Evolutionary conservation across 2,113 vertebrate species (phyloP).

Genomic region (Trogon melanurus): DNA sequence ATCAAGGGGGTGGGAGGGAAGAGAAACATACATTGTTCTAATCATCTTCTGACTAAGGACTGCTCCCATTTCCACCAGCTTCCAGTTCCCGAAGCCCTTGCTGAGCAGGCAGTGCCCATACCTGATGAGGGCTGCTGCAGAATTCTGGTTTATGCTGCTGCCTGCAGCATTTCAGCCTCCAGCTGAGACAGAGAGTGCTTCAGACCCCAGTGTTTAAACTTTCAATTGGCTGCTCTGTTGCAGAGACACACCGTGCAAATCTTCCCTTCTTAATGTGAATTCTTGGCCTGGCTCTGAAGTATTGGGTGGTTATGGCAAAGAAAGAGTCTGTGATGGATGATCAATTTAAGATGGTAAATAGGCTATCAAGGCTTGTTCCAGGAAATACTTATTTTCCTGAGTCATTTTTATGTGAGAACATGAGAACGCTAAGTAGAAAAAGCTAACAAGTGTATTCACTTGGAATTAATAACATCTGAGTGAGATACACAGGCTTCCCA

Average conservation of each 20-base stretch:
- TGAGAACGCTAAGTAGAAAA: slow-evolving; percentile 11
- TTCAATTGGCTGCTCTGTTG: background rate
- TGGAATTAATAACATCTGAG: slow-evolving; percentile 37
- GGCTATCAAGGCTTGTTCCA: slow-evolving; percentile 48
- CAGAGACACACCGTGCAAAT: background rate
- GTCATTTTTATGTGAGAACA: slow-evolving; percentile 49
- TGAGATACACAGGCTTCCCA: slow-evolving; percentile 3
- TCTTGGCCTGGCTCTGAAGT: slow-evolving; percentile 1
- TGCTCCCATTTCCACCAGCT: background rate
- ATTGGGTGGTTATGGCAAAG: slow-evolving; percentile 21
- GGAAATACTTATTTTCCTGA: slow-evolving; percentile 20
- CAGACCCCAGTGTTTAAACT: slow-evolving; percentile 1
- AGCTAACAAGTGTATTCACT: slow-evolving; percentile 7
- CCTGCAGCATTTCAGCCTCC: background rate
- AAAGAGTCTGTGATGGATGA: slow-evolving; percentile 2
- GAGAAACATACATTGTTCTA: background rate
- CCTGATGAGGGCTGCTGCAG: background rate
- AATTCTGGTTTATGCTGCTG: background rate
- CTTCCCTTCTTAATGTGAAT: background rate
- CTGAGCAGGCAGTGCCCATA: background rate
- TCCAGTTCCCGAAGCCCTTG: background rate
- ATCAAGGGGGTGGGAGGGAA: too few species aligned
- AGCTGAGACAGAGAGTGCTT: background rate
- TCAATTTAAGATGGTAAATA: slow-evolving; percentile 60
- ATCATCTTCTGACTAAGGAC: background rate